These are phyloP conservation scores for Phortica magna DNA, from an alignment of 2,888 invertebrate genomes.

Conservation along the genomic window DNA sequence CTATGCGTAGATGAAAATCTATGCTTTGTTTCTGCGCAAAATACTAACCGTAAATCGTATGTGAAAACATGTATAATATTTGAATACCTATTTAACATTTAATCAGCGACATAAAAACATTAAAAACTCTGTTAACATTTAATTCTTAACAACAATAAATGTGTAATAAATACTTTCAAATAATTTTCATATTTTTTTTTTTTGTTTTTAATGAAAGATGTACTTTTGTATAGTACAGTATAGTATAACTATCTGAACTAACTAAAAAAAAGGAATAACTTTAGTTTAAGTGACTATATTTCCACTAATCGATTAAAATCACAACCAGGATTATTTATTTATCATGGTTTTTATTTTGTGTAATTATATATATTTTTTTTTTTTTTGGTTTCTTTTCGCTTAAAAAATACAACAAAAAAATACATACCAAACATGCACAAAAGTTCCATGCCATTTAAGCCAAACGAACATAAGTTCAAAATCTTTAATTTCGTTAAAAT, in stretches of 20 bases:
- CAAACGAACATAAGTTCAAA: not conserved
- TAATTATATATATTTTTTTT: conserved; percentile 3
- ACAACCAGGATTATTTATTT: conserved; percentile 47
- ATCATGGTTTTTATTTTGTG: conserved; percentile 4
- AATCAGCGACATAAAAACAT: not conserved
- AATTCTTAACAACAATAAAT: not conserved
- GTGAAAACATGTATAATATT: not conserved
- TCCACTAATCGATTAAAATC: conserved; percentile 38
- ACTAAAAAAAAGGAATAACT: not conserved
- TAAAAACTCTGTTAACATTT: not conserved
- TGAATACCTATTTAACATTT: not conserved
- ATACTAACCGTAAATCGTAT: too few species aligned
- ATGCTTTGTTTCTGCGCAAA: too few species aligned
- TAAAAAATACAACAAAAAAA: conserved; percentile 24
- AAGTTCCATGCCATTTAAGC: conserved; percentile 16
- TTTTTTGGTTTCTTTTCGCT: not conserved
- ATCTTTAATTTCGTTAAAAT: not conserved
- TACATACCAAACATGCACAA: conserved; percentile 34
- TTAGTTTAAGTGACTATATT: not conserved
- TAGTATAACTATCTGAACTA: too few species aligned
- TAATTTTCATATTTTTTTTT: not conserved
- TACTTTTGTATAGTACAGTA: too few species aligned
- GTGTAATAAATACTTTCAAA: too few species aligned
- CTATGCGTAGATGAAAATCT: too few species aligned
- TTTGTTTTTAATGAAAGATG: not conserved